Evolutionary conservation across 2,113 vertebrate species (phyloP), one percentile per base, ranked within the genome.

Genomic region (Castor canadensis): DNA sequence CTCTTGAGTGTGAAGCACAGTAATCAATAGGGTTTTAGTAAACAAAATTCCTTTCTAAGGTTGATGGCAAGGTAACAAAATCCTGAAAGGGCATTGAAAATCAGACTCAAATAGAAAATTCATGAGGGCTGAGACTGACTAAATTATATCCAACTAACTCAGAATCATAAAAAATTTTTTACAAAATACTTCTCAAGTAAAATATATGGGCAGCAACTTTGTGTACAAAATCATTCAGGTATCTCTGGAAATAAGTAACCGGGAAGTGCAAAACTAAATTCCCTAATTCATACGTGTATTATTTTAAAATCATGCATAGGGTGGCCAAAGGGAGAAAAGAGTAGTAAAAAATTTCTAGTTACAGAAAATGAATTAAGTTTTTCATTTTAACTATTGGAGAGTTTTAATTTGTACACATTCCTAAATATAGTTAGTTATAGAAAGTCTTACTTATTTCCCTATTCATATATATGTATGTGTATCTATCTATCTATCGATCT

Each of bases 101-200:
- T 86, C 49, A 95, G 67, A 47, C 71, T 94, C 86, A 96, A 87
- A 96, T 64, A 94, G 35, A 96, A 94, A 97, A 94, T 93, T 97
- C 45, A 89, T 89, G 73, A 94, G 93, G 83, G 9, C 56, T 69
- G 92, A 86, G 56, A 84, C 71, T 30, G 92, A 93, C 66, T 76
- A 94, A 97, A 94, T 84, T 95, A 97, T 95, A 89, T 73, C 94
- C 87, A 47, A 49, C 73, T 87, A 87, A 92, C 32, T 69, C 12
- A 0, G n/a, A 66, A 95, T 87, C 92, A 89, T 45, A 22, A 92
- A 93, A 96, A 28, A 52, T 96, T 89, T 97, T 98, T 52, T 81
- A 26, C 85, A 95, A 97, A 98, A 91, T 94, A 73, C 83, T 98
- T 96, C 67, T 64, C 64, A 87, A 93, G 32, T 96, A 94, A 97